phyloP scores from a whole-genome alignment of 2,113 vertebrate species.

The Gallinago undulata region DNA sequence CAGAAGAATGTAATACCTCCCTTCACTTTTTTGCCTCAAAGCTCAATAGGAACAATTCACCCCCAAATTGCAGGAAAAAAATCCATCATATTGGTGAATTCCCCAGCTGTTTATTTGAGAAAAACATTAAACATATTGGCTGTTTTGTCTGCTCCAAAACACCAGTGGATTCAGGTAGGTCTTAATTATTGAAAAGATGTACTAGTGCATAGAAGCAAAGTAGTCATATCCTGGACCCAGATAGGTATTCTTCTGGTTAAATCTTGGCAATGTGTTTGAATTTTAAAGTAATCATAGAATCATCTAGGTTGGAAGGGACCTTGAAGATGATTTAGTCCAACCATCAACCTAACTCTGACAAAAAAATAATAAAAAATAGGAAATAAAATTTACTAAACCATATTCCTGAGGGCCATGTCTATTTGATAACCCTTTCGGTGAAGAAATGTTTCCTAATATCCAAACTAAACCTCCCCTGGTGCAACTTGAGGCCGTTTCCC shows the following conservation, averaged over 20 bases:
- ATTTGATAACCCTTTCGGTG: too few relatives aligned
- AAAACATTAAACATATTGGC: not conserved
- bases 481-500: too few relatives aligned
- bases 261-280: not conserved
- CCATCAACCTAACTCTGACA: too few relatives aligned
- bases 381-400: too few relatives aligned
- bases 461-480: too few relatives aligned
- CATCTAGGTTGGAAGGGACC: too few relatives aligned
- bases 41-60: not conserved
- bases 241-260: not conserved
- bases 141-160: not conserved
- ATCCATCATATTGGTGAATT: fast-evolving
- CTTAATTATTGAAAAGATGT: not conserved
- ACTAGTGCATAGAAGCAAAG: not conserved
- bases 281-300: not conserved
- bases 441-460: too few relatives aligned
- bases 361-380: too few relatives aligned
- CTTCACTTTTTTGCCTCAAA: not conserved
- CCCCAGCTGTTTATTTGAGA: not conserved
- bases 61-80: not conserved
- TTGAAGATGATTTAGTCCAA: too few relatives aligned
- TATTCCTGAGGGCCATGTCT: too few relatives aligned
- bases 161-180: not conserved
- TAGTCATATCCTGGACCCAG: not conserved
- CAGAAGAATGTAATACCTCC: not conserved